Evolutionary conservation across 2,797 vertebrate genomes (phyloP), one percentile per base, ranked within the genome.

Genomic region (Garrulus glandarius): DNA sequence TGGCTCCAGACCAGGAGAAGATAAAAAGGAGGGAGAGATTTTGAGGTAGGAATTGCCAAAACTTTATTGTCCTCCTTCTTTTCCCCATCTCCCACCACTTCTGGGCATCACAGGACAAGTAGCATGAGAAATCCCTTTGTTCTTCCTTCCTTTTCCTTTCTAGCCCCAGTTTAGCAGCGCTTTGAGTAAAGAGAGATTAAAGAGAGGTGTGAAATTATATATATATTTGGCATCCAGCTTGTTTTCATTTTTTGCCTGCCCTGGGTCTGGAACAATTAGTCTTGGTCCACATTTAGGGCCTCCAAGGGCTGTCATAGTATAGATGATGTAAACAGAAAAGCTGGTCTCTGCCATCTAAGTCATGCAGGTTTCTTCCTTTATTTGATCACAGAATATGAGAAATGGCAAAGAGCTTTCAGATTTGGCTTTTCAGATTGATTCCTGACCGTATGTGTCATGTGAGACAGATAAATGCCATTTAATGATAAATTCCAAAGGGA

Each of bases 401-500:
- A 89, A 94, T 79, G 8, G 76, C 70, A 76, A 65, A 65, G 59
- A 87, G 52, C 26, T 93, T 93, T 95, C 47, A 76, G 50, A 82
- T 92, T 84, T 84, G 70, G 55, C 59, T 91, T 93, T 80, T 93
- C 44, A 75, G 55, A 81, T 69, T 90, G 83, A 90, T 92, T 86
- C 74, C 74, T 93, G 70, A 64, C 52, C 1, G 0, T 59, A 32
- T 12, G 6, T 90, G 85, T 92, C 79, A 67, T 27, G 34, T 4
- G 6, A 86, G 68, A 88, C 41, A 75, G 61, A 71, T 65, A 81
- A 92, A 72, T 82, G 59, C 55, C 79, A 41, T 27, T 84, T 93
- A 90, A 86, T 67, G 72, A 82, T 82, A 87, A 88, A 91, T 95
- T 94, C 88, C 67, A 79, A 89, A 59, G 84, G 77, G 80, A 87